Conservation (phyloP, 2,888 invertebrate species). For the Synergus itoensis region DNA sequence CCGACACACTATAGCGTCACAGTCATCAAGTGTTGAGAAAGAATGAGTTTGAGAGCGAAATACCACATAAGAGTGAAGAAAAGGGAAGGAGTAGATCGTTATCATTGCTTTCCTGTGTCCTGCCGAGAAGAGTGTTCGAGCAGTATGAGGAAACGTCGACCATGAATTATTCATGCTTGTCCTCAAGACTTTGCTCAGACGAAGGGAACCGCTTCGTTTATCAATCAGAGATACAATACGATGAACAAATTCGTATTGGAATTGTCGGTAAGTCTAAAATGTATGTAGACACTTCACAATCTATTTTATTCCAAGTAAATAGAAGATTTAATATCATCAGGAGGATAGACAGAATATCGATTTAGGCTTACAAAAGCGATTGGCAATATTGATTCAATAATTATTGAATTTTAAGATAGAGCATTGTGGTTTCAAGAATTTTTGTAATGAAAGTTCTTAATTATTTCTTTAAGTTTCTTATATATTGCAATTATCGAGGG, state of each 20-base stretch:
- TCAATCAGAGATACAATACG: constrained; percentile 41
- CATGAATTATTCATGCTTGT: constrained; percentile 75
- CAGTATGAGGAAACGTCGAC: constrained; percentile 75
- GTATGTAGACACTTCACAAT: not conserved
- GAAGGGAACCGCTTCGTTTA: constrained; percentile 34
- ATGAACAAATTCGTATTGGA: constrained; percentile 38
- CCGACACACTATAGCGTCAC: constrained; percentile 51
- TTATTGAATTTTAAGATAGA: too few relatives aligned
- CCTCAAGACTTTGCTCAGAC: constrained; percentile 45
- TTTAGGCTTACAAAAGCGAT: too few relatives aligned
- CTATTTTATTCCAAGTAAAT: not conserved
- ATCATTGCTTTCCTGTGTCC: constrained; percentile 76
- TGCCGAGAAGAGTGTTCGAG: constrained; percentile 75
- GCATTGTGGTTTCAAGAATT: too few relatives aligned
- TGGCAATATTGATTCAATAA: too few relatives aligned
- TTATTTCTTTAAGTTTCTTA: too few relatives aligned
- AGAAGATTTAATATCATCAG: not conserved
- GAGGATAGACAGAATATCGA: not conserved
- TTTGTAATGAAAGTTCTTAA: too few relatives aligned
- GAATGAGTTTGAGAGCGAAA: constrained; percentile 48
- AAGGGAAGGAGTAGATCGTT: constrained; percentile 66
- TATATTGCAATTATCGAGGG: too few relatives aligned
- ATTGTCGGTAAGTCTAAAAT: not conserved
- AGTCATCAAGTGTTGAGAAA: constrained; percentile 59
- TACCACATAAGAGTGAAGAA: constrained; percentile 21